These are phyloP conservation scores for Nycticorax nycticorax DNA, from an alignment of 2,113 vertebrate genomes.

Conservation along the genomic window DNA sequence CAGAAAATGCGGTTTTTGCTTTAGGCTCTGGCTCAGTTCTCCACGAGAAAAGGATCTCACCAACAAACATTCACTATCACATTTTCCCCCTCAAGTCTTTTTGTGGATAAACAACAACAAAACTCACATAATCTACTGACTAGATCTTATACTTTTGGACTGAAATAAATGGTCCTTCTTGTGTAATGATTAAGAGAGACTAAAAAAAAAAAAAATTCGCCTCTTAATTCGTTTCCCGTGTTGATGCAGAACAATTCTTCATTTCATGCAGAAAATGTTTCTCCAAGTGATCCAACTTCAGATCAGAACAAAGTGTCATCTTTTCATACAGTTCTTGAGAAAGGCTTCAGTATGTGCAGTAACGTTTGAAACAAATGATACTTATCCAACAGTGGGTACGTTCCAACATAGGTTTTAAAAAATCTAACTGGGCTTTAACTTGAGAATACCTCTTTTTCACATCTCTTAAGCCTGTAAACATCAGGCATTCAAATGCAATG, in stretches of 20 bases:
- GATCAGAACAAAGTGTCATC: constrained; percentile 29
- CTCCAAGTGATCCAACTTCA: constrained; percentile 6
- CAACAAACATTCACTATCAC: neutral
- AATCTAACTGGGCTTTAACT: neutral
- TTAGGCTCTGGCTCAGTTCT: neutral
- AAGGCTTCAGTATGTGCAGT: neutral
- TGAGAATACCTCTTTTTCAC: neutral
- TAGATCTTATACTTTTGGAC: constrained; percentile 6
- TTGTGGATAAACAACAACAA: neutral
- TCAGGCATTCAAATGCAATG: neutral
- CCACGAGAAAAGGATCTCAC: neutral
- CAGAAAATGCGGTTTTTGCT: neutral
- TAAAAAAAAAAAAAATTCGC: neutral
- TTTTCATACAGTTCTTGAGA: neutral
- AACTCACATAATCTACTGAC: constrained; percentile 1
- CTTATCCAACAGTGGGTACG: neutral
- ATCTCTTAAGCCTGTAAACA: neutral
- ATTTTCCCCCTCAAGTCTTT: neutral
- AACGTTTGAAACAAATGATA: neutral
- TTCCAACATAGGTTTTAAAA: neutral
- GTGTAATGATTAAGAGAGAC: neutral
- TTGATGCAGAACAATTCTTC: constrained; percentile 17
- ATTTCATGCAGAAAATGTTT: constrained; percentile 32
- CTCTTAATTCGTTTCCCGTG: neutral
- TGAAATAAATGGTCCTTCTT: constrained; percentile 43